Evolutionary conservation across 2,888 invertebrate genomes (phyloP).

Genomic region (Desoria tigrina): DNA sequence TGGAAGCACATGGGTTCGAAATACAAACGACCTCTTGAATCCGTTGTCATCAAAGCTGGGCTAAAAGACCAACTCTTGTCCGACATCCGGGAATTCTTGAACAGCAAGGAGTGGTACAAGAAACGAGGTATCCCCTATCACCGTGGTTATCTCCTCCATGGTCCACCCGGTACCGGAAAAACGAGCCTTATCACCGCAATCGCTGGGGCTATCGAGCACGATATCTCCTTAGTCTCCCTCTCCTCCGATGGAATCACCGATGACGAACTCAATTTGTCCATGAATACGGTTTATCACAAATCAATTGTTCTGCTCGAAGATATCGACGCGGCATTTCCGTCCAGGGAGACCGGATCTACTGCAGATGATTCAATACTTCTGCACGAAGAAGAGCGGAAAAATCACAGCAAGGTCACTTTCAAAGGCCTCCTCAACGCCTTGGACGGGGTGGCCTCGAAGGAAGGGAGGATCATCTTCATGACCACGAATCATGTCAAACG

Average conservation of each 20-base stretch:
- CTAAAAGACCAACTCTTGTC: slow-evolving; percentile 13
- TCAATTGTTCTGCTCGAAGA: slow-evolving; percentile 43
- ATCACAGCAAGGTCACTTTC: slow-evolving; percentile 23
- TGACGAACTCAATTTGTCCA: slow-evolving; percentile 28
- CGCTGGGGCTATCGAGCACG: slow-evolving; percentile 33
- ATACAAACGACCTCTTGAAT: slow-evolving; percentile 17
- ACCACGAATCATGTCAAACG: slow-evolving; percentile 58
- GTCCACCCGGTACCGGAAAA: slow-evolving; percentile 42
- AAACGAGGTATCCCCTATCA: slow-evolving; percentile 40
- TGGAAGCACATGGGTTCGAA: slow-evolving; percentile 28
- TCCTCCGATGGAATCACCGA: slow-evolving; percentile 31
- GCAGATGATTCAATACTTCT: slow-evolving; percentile 24
- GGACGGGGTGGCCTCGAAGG: slow-evolving; percentile 34
- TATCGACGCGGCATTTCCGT: slow-evolving; percentile 34
- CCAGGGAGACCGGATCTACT: slow-evolving; percentile 20
- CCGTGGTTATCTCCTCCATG: slow-evolving; percentile 37
- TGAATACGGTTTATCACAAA: slow-evolving; percentile 40
- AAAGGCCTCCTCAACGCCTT: slow-evolving; percentile 37
- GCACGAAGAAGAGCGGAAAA: slow-evolving; percentile 27
- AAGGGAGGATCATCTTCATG: slow-evolving; percentile 40
- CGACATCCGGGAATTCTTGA: slow-evolving; percentile 28
- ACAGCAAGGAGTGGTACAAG: slow-evolving; percentile 28
- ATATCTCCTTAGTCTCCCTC: slow-evolving; percentile 39
- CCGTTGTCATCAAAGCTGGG: slow-evolving; percentile 27
- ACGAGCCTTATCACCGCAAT: slow-evolving; percentile 31